Percentiles rank a stretch among this genome's conserved stretches.
These are phyloP conservation scores for Ceuthmochares aereus DNA, from an alignment of 2,113 vertebrate genomes.

Conservation along the genomic window DNA sequence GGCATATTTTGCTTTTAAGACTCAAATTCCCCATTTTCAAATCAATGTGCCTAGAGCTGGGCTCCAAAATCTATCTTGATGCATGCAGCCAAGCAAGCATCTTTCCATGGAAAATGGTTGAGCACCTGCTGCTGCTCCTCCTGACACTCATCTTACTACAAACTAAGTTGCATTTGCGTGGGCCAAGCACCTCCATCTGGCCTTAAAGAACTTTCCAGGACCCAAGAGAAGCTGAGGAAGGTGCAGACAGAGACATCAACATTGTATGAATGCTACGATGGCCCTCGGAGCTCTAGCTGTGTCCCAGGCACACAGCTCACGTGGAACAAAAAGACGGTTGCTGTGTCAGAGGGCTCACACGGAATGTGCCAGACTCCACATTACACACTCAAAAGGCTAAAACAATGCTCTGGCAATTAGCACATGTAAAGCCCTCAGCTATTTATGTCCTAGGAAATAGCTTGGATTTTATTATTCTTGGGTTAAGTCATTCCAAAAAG, in stretches of 20 bases:
- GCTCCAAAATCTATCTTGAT: constrained; percentile 41
- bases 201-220: constrained; percentile 32
- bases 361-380: background rate
- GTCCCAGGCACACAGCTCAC: fast-evolving
- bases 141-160: background rate
- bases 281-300: background rate
- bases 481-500: constrained; percentile 49
- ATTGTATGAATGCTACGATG: background rate
- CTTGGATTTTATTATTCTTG: constrained; percentile 57
- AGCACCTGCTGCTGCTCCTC: constrained; percentile 57
- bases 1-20: constrained; percentile 49
- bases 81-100: background rate
- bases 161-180: background rate
- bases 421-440: constrained; percentile 41
- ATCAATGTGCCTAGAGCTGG: constrained; percentile 17
- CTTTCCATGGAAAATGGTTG: background rate
- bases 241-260: background rate
- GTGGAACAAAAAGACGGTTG: background rate
- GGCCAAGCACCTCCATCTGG: constrained; percentile 56
- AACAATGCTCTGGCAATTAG: constrained; percentile 4
- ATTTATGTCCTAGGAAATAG: constrained; percentile 51
- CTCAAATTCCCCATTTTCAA: constrained; percentile 35
- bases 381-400: constrained; percentile 32
- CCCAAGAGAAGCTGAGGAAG: background rate
- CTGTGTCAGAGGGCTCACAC: constrained; percentile 15